Conservation (phyloP, 2,888 invertebrate species). For the Lordiphosa fenestrarum region DNA sequence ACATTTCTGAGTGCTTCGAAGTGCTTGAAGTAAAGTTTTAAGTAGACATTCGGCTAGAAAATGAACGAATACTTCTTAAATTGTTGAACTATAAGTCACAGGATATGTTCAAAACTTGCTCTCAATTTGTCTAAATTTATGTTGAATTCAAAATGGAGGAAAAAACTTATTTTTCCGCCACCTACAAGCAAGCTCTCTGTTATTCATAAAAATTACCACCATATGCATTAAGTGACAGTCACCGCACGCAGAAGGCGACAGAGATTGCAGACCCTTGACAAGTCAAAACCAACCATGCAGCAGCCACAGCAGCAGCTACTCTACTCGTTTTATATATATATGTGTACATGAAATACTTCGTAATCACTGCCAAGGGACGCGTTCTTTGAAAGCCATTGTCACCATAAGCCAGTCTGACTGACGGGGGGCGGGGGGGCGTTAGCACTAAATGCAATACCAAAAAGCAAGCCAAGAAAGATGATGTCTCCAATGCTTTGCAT, state of each 20-base stretch:
- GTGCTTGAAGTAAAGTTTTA: too few relatives aligned
- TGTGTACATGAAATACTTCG: slow-evolving; percentile 31
- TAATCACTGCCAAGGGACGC: slow-evolving; percentile 55
- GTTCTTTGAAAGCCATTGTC: slow-evolving; percentile 50
- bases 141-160: background rate
- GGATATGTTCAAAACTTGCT: background rate
- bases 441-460: slow-evolving; percentile 38
- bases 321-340: too few relatives aligned
- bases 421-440: slow-evolving; percentile 11
- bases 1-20: too few relatives aligned
- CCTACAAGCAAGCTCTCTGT: too few relatives aligned
- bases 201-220: slow-evolving; percentile 14
- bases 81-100: too few relatives aligned
- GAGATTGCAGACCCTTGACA: slow-evolving; percentile 44
- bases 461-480: slow-evolving; percentile 30
- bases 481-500: slow-evolving; percentile 65
- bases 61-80: too few relatives aligned
- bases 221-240: slow-evolving; percentile 38
- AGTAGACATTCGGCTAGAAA: too few relatives aligned
- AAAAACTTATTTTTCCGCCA: too few relatives aligned
- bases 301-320: slow-evolving; percentile 19
- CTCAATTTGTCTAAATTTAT: background rate
- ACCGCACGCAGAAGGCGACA: slow-evolving; percentile 21
- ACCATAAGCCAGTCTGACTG: slow-evolving; percentile 42
- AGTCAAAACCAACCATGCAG: slow-evolving; percentile 55